These are phyloP conservation scores for Carassius auratus DNA, from an alignment of 2,113 vertebrate genomes.

Conservation along the genomic window DNA sequence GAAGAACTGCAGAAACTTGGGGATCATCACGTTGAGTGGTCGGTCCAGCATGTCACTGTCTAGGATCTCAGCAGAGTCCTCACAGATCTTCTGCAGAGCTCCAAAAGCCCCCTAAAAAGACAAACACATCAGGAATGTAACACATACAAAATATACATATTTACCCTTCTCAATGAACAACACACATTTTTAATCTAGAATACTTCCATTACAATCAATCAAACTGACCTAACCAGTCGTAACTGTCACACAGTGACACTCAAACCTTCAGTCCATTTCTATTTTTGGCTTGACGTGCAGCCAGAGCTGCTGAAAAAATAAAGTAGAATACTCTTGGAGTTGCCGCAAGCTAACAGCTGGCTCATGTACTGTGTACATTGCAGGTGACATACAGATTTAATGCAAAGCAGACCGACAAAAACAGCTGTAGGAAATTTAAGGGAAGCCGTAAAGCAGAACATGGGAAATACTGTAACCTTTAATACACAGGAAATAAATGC, in stretches of 20 bases:
- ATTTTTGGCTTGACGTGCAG: constrained; percentile 1
- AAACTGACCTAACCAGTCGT: background rate
- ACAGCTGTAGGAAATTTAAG: background rate
- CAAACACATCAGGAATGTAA: background rate
- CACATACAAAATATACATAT: background rate
- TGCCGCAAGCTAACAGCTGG: background rate
- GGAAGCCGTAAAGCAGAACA: background rate
- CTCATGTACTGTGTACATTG: background rate
- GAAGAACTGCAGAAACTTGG: constrained; percentile 97
- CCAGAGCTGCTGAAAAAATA: background rate
- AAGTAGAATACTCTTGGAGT: background rate
- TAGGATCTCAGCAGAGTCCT: constrained; percentile 97
- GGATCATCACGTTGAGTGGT: constrained; percentile 98
- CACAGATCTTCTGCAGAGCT: constrained; percentile 97
- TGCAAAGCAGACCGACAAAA: background rate
- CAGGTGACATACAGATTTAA: background rate
- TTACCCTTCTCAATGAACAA: background rate
- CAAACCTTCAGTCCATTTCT: background rate
- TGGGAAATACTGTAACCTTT: background rate
- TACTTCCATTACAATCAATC: background rate
- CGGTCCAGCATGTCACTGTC: constrained; percentile 96
- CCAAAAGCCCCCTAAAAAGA: constrained; percentile 89
- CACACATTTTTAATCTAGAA: background rate
- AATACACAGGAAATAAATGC: background rate
- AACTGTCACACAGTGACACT: background rate